phyloP scores from a whole-genome alignment of 2,113 vertebrate species.

The Piaya cayana region DNA sequence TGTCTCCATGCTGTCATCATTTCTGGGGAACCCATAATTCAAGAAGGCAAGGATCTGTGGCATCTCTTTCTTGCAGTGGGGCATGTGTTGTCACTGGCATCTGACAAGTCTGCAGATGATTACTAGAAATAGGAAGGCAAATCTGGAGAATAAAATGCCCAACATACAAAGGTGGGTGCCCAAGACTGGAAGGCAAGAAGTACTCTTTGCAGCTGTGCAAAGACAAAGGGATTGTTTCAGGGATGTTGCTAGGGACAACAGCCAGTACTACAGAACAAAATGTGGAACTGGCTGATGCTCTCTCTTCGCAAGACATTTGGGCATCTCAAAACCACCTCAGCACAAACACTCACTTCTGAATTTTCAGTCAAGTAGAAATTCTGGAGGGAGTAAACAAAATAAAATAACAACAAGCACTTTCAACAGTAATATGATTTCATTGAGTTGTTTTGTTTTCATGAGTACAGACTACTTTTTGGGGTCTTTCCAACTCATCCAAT shows the following conservation, averaged over 20 bases:
- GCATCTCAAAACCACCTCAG: background rate
- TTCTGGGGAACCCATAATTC: accelerated
- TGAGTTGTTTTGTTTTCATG: background rate
- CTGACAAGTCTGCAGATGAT: background rate
- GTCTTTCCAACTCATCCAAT: background rate
- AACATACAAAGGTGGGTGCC: background rate
- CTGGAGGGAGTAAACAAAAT: background rate
- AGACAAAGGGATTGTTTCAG: background rate
- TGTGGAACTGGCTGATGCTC: background rate
- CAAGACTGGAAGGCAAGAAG: background rate
- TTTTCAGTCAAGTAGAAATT: background rate
- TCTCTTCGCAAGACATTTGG: accelerated
- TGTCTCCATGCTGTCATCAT: background rate
- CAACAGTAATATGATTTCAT: background rate
- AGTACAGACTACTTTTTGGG: background rate
- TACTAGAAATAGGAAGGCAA: background rate
- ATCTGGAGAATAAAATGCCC: background rate
- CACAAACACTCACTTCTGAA: background rate
- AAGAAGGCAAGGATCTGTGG: background rate
- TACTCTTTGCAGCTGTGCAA: background rate
- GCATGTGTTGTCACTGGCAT: no score
- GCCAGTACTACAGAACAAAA: accelerated
- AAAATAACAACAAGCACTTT: background rate
- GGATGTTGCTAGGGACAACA: accelerated
- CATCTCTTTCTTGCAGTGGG: background rate